Evolutionary conservation across 2,797 vertebrate genomes (phyloP).

Genomic region (Apogon talboti): DNA sequence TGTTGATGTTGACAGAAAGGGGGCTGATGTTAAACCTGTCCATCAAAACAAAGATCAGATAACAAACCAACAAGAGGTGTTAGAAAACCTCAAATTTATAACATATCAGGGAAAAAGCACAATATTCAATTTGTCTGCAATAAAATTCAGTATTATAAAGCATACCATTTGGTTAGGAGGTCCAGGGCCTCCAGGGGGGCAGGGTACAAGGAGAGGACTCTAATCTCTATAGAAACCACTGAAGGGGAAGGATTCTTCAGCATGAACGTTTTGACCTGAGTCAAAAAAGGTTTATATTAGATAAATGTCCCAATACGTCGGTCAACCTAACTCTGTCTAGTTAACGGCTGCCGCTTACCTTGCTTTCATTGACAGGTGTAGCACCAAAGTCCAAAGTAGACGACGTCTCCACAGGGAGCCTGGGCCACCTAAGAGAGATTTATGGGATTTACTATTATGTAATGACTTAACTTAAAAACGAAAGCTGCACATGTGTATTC

Average conservation of each 20-base stretch:
- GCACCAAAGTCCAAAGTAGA: slow-evolving; percentile 89
- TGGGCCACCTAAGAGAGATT: slow-evolving; percentile 82
- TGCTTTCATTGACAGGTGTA: slow-evolving; percentile 91
- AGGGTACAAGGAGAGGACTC: slow-evolving; percentile 90
- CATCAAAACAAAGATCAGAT: slow-evolving; percentile 40
- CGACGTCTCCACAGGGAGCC: slow-evolving; percentile 85
- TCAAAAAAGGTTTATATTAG: background rate
- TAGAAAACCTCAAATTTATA: background rate
- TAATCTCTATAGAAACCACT: slow-evolving; percentile 91
- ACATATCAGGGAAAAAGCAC: background rate
- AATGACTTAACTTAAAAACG: background rate
- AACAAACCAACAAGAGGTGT: slow-evolving; percentile 3
- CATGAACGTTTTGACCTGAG: slow-evolving; percentile 90
- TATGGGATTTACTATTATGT: background rate
- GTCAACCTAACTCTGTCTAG: background rate
- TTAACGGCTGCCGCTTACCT: slow-evolving; percentile 77
- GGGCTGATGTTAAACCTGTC: slow-evolving; percentile 87
- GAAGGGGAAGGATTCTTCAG: slow-evolving; percentile 93
- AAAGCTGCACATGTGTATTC: background rate
- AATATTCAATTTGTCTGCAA: background rate
- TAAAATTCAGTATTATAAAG: background rate
- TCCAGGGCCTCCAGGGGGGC: slow-evolving; percentile 88
- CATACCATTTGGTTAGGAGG: slow-evolving; percentile 93
- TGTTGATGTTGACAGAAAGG: slow-evolving; percentile 90
- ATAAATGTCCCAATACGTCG: background rate